A percentile compares a stretch with the other conserved stretches of the same genome.
Evolutionary conservation across 2,888 invertebrate species (phyloP).

Genomic region (Hypolimnas misippus): DNA sequence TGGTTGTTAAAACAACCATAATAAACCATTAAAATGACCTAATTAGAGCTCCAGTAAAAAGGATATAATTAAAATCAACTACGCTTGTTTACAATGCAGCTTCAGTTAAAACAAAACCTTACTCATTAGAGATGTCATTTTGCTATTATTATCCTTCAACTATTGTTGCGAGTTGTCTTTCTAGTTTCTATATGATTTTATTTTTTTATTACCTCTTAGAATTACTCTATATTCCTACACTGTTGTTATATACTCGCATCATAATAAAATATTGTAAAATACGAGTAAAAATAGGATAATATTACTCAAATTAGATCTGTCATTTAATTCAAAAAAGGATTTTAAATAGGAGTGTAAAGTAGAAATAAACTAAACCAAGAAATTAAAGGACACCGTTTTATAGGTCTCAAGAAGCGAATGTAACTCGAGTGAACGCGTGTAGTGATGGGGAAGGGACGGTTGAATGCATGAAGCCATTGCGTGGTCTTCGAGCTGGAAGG

Average conservation of each 20-base stretch:
- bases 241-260: not conserved
- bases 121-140: not conserved
- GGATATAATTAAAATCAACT: constrained; percentile 20
- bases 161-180: not conserved
- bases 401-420: constrained; percentile 74
- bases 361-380: not conserved
- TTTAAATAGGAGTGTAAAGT: not conserved
- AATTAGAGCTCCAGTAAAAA: constrained; percentile 16
- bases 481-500: constrained; percentile 87
- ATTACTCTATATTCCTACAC: not conserved
- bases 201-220: not conserved
- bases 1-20: constrained; percentile 14
- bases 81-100: constrained; percentile 7
- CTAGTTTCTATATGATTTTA: not conserved
- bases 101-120: constrained; percentile 6
- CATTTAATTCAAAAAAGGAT: no score
- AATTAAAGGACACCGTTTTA: no score
- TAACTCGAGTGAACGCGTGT: constrained; percentile 69
- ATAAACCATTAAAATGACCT: constrained; percentile 20
- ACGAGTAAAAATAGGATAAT: no score
- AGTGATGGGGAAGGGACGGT: constrained; percentile 66
- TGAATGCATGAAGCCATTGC: constrained; percentile 84
- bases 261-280: not conserved
- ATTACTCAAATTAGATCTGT: no score
- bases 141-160: constrained; percentile 2